A percentile compares a stretch with the other conserved stretches of the same genome.
Evolutionary conservation across 2,888 invertebrate genomes (phyloP).

Genomic region (Phengaris alcon): DNA sequence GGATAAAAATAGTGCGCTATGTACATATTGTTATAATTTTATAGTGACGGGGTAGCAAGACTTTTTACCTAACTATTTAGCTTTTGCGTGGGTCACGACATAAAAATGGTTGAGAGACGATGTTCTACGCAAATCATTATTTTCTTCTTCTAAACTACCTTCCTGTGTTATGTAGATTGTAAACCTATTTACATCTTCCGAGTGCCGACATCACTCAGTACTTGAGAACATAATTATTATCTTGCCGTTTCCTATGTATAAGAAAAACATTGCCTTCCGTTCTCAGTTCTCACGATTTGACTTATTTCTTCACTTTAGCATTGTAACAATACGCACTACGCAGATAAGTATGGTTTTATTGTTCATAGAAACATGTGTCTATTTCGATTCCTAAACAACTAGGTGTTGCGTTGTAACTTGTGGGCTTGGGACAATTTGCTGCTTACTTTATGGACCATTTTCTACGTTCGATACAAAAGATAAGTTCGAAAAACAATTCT

Average conservation of each 20-base stretch:
- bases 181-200: not conserved
- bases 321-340: not conserved
- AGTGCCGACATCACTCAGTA: not conserved
- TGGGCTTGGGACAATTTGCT: no score
- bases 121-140: no score
- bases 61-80: no score
- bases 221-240: slow-evolving; percentile 5
- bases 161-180: not conserved
- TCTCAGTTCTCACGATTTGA: slow-evolving; percentile 12
- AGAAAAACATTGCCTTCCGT: not conserved
- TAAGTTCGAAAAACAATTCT: no score
- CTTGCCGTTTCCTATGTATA: not conserved
- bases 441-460: no score
- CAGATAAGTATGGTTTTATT: not conserved
- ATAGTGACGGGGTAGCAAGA: no score
- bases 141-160: not conserved
- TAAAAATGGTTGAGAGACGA: no score
- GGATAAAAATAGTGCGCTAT: no score
- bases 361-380: not conserved
- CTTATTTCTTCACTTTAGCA: not conserved
- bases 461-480: no score
- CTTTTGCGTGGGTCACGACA: no score
- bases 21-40: no score
- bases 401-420: not conserved
- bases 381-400: not conserved